Evolutionary conservation across 2,113 vertebrate genomes (phyloP), one percentile per base, ranked within the genome.

Genomic region (Capra hircus): DNA sequence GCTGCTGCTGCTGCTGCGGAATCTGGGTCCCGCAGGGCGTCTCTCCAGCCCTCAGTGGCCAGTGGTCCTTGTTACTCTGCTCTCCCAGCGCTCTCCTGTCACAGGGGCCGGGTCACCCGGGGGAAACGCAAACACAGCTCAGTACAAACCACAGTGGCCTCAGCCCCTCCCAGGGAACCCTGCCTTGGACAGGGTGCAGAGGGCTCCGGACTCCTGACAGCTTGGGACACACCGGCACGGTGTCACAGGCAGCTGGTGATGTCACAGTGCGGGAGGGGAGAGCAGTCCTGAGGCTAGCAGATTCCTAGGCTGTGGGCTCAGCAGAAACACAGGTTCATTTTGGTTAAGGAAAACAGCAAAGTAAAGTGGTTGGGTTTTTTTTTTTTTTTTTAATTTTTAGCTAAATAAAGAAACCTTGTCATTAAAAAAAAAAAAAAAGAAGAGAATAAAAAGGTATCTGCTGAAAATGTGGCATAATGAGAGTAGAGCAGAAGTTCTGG

Each of bases 1-100:
- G 93, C 98, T 99, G 99, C 98, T 99, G 99, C 98, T 99, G 99
- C 98, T 99, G 99, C 93, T 97, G 98, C 80, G 99, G 97, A 97
- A 98, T 94, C 97, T 98, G 86, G 97, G 95, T 97, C 97, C 98
- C 97, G 84, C 97, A 98, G 93, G 97, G 96, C 4, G 55, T 90
- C 83, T 98, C 98, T 77, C 98, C 97, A 25, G 98, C 95, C 96
- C 90, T 97, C 59, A 96, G 94, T 36, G 98, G 98, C 96, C 95
- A 96, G 93, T 96, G 96, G 81, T 97, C 97, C 45, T 98, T 84
- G 33, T 98, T 98, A 97, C 82, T 95, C 53, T 98, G 97, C 90
- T 98, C 96, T 94, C 94, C 96, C 90, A 94, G 97, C 89, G 95
- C 98, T 94, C 78, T 98, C 97, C 98, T 98, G 95, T 97, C 89